phyloP scores from a whole-genome alignment of 1,140 invertebrate species.

The Calycopis cecrops region DNA sequence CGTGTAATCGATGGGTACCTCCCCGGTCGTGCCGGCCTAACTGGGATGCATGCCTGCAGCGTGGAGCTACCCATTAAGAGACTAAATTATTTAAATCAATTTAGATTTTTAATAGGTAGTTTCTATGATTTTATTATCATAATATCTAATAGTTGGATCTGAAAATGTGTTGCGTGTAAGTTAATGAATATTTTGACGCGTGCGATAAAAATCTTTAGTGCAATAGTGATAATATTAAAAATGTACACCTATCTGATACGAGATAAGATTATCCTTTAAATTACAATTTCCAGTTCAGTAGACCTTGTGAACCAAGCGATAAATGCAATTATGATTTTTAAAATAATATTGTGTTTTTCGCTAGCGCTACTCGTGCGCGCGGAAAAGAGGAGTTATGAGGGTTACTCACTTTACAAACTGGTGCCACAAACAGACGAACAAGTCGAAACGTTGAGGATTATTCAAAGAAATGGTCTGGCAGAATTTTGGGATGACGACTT shows the following conservation, averaged over 20 bases:
- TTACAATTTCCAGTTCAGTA: background rate
- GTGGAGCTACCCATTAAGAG: no score
- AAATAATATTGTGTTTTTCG: background rate
- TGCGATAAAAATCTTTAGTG: background rate
- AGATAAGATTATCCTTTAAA: background rate
- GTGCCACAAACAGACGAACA: constrained; percentile 52
- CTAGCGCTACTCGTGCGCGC: constrained; percentile 16
- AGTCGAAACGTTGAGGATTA: constrained; percentile 30
- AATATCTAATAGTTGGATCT: no score
- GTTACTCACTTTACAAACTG: constrained; percentile 73
- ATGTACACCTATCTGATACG: background rate
- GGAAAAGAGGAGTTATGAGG: constrained; percentile 53
- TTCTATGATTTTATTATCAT: no score
- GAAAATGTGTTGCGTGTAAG: no score
- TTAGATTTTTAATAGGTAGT: no score
- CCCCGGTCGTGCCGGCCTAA: no score
- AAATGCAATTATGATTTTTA: constrained; percentile 1
- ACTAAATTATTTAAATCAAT: no score
- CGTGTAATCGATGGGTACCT: no score
- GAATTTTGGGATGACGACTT: constrained; percentile 56
- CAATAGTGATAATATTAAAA: background rate
- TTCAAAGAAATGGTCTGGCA: constrained; percentile 33
- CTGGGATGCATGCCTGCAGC: no score
- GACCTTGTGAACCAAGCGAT: background rate
- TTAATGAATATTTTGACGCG: background rate